phyloP scores from a whole-genome alignment of 2,797 vertebrate species.

The Octomys mimax region DNA sequence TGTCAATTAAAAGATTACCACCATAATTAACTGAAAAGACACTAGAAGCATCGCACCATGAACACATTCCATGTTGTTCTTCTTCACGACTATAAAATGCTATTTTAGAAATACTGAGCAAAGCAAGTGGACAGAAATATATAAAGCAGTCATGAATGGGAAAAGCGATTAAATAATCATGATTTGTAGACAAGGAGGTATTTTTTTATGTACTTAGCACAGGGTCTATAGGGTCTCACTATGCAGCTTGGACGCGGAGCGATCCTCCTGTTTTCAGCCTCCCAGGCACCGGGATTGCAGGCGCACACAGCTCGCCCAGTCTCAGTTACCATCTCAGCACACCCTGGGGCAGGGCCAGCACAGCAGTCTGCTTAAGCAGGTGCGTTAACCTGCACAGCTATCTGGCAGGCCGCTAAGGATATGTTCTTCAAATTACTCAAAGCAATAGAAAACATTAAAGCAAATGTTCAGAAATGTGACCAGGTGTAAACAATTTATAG shows the following conservation, averaged over 20 bases:
- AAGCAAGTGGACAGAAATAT: background rate
- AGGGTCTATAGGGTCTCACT: too few species aligned
- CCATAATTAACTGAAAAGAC: conserved; percentile 12
- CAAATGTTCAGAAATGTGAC: background rate
- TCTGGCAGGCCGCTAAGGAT: background rate
- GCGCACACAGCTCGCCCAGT: too few species aligned
- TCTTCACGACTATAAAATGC: background rate
- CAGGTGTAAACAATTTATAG: background rate
- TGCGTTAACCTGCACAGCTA: too few species aligned
- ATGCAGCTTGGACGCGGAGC: too few species aligned
- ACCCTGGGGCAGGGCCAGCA: too few species aligned
- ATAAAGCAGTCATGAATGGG: background rate
- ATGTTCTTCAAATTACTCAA: background rate
- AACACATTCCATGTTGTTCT: background rate
- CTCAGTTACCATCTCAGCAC: too few species aligned
- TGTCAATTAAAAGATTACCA: conserved; percentile 39
- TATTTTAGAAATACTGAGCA: background rate
- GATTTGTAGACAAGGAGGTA: background rate
- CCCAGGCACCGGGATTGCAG: too few species aligned
- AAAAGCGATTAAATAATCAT: background rate
- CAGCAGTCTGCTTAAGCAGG: too few species aligned
- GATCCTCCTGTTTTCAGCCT: too few species aligned
- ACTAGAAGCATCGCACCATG: background rate
- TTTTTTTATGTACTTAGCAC: too few species aligned
- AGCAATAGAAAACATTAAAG: conserved; percentile 50